These are phyloP conservation scores for Ariolimax columbianus DNA, from an alignment of 2,888 invertebrate genomes.

Conservation along the genomic window DNA sequence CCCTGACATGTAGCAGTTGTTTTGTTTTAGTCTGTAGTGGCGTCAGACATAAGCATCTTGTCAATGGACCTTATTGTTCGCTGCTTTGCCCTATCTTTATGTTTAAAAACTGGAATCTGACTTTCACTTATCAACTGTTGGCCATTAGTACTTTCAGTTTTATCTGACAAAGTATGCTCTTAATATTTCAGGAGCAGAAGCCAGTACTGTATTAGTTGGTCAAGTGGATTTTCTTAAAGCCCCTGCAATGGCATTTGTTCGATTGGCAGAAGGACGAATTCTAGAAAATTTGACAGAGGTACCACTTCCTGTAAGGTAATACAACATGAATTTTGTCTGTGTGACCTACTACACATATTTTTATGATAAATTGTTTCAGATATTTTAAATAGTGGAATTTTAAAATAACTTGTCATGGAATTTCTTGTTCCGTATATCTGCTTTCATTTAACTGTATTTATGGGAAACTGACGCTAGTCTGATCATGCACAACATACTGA, in stretches of 20 bases:
- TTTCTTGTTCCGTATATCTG: too few species aligned
- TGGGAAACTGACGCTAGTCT: too few species aligned
- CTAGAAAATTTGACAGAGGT: conserved; percentile 80
- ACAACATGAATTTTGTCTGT: background rate
- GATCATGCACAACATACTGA: too few species aligned
- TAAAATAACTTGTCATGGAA: background rate
- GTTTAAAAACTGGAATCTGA: too few species aligned
- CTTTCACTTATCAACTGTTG: too few species aligned
- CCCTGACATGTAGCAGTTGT: too few species aligned
- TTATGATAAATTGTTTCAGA: background rate
- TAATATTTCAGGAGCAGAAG: conserved; percentile 85
- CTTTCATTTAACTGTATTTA: too few species aligned
- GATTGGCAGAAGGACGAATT: conserved; percentile 72
- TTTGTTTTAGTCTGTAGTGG: too few species aligned
- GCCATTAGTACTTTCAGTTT: background rate
- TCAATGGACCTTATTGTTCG: too few species aligned
- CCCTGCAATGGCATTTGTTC: conserved; percentile 93
- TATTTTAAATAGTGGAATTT: background rate
- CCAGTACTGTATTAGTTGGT: conserved; percentile 93
- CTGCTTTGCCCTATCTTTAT: too few species aligned
- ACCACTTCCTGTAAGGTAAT: conserved; percentile 85
- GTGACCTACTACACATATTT: background rate
- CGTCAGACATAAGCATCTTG: too few species aligned
- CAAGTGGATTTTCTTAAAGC: conserved; percentile 91
- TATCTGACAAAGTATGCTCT: background rate